These are phyloP conservation scores for Pocillopora meandrina DNA, from an alignment of 92 coral and sea anemone species.

Conservation along the genomic window DNA sequence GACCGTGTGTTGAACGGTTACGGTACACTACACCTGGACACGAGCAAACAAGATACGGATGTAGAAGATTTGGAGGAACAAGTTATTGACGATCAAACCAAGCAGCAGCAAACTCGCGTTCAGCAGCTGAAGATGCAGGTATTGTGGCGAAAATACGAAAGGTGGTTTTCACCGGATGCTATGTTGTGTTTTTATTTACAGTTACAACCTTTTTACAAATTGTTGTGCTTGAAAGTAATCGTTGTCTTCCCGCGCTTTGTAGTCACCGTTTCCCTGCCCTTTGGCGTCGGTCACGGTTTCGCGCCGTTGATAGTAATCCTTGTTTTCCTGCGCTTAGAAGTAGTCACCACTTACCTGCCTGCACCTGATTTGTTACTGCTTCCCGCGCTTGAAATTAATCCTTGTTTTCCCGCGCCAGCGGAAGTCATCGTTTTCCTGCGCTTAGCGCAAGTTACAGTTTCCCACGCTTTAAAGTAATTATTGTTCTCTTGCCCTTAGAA, in stretches of 20 bases:
- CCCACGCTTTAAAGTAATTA: not conserved
- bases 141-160: too few relatives aligned
- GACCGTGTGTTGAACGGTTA: slow-evolving; percentile 87
- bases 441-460: not conserved
- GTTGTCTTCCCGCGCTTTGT: not conserved
- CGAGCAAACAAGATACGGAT: slow-evolving; percentile 96
- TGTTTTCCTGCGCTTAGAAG: slow-evolving; percentile 5
- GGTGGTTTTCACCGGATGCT: not conserved
- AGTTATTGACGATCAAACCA: slow-evolving; percentile 97
- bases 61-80: slow-evolving; percentile 98
- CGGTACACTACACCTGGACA: slow-evolving; percentile 92
- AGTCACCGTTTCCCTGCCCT: not conserved
- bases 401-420: not conserved
- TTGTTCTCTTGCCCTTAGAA: not conserved
- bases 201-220: too few relatives aligned
- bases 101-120: slow-evolving; percentile 82
- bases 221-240: too few relatives aligned
- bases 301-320: not conserved
- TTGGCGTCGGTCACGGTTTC: not conserved
- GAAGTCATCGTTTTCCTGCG: not conserved
- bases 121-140: slow-evolving; percentile 75
- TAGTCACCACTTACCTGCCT: not conserved
- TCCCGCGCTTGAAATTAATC: too few relatives aligned
- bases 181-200: too few relatives aligned
- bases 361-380: not conserved